These are phyloP conservation scores for Sebastes melanostomus DNA, from an alignment of 2,797 vertebrate genomes.

Conservation along the genomic window DNA sequence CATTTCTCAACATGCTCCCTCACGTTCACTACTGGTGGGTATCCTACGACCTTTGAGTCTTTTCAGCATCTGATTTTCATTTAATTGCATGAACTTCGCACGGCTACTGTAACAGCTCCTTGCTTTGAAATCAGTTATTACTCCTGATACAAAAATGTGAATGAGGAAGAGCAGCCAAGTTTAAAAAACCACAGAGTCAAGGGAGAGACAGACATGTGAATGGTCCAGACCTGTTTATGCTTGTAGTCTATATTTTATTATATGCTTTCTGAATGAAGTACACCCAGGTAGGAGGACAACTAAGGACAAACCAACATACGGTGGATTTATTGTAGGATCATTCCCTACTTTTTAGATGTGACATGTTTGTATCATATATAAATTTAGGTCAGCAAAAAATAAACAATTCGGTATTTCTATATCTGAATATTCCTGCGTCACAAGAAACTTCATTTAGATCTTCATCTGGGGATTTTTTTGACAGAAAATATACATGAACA, in stretches of 20 bases:
- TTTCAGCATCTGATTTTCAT: not conserved
- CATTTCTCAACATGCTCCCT: not conserved
- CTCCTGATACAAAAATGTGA: not conserved
- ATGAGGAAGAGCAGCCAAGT: not conserved
- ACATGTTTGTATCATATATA: not conserved
- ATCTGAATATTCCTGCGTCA: not conserved
- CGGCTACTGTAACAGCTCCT: not conserved
- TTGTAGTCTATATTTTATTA: not conserved
- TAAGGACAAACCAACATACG: not conserved
- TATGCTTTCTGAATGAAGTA: not conserved
- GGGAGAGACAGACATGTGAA: too few species aligned
- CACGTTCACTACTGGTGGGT: not conserved
- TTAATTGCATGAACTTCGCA: not conserved
- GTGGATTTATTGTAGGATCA: not conserved
- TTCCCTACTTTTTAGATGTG: not conserved
- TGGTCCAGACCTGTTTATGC: not conserved
- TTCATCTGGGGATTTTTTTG: not conserved
- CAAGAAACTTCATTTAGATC: not conserved
- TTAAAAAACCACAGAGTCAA: not conserved
- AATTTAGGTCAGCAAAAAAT: not conserved
- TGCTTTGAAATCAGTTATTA: not conserved
- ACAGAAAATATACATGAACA: not conserved
- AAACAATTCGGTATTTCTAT: not conserved
- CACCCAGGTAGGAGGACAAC: not conserved
- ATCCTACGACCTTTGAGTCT: not conserved